Evolutionary conservation across 2,797 vertebrate genomes (phyloP), one percentile per base, ranked within the genome.

Genomic region (Sebastolobus altivelis): DNA sequence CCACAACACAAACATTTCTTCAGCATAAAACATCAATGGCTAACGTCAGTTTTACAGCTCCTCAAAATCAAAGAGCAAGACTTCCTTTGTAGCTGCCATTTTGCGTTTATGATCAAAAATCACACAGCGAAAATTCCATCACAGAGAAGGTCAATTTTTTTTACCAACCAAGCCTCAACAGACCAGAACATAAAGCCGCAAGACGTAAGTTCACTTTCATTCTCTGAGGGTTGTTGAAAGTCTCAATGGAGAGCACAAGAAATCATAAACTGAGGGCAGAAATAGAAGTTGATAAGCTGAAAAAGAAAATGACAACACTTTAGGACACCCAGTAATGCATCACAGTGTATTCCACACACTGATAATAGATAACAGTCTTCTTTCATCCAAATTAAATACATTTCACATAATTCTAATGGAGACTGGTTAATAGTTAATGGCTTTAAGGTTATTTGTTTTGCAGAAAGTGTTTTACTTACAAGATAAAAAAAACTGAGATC

Each of bases 81-180:
- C 33, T 61, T 73, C 33, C 55, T 84, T 69, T 55, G 65, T 75
- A 61, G 62, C 65, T 83, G 69, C 66, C 79, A 83, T 84, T 83
- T 84, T 84, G 58, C 9, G 10, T 79, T 88, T 61, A 80, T 82
- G 79, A 85, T 85, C 61, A 87, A 75, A 85, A 88, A 84, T 75
- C 73, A 73, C 16, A 46, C 10, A 31, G 33, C 43, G 9, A 85
- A 82, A 86, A 69, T 76, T 65, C 55, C 78, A 80, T 66, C 20
- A 60, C 16, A 79, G 69, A 73, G 84, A 88, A 87, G 75, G 77
- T 88, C 63, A 78, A 43, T 69, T 81, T 86, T 4, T 59, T 81
- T 63, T 33, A 43, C 59, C 54, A 71, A 70, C 29, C 31, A 9
- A 31, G 37, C 68, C 65, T 84, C 67, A 75, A 56, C 72, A 63